These are phyloP conservation scores for Aphodius granarius DNA, from an alignment of 2,888 invertebrate genomes.

Conservation along the genomic window DNA sequence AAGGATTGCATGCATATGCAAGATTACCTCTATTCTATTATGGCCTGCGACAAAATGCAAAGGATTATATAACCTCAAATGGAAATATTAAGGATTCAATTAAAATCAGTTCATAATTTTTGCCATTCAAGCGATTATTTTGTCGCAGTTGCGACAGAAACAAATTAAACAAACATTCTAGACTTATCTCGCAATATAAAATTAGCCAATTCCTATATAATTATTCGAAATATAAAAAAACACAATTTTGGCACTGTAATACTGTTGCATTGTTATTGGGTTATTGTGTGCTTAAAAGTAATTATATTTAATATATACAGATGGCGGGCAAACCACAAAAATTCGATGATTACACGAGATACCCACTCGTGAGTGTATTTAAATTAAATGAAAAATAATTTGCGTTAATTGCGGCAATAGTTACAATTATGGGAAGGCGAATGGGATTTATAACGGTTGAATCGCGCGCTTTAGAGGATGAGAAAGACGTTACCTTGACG, in stretches of 20 bases:
- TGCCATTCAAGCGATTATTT: too few species aligned
- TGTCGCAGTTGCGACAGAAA: background rate
- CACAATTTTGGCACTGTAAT: background rate
- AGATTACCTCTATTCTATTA: background rate
- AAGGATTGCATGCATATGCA: background rate
- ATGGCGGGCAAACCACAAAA: background rate
- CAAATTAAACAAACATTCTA: background rate
- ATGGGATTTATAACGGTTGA: slow-evolving; percentile 15
- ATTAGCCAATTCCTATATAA: background rate
- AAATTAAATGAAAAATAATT: slow-evolving; percentile 5
- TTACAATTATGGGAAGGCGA: slow-evolving; percentile 12
- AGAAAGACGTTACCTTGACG: slow-evolving; percentile 25
- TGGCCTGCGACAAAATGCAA: background rate
- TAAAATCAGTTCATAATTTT: too few species aligned
- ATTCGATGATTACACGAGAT: slow-evolving; percentile 2
- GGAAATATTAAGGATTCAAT: too few species aligned
- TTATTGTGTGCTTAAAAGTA: background rate
- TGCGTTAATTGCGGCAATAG: slow-evolving; percentile 16
- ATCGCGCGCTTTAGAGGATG: slow-evolving; percentile 16
- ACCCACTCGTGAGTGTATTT: slow-evolving; percentile 12
- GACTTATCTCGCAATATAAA: background rate
- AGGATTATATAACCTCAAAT: background rate
- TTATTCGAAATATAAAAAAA: background rate
- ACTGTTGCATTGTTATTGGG: background rate
- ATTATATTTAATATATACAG: background rate